These are phyloP conservation scores for Microcebus ravelobensis DNA, from an alignment of 2,113 vertebrate genomes.

Conservation along the genomic window DNA sequence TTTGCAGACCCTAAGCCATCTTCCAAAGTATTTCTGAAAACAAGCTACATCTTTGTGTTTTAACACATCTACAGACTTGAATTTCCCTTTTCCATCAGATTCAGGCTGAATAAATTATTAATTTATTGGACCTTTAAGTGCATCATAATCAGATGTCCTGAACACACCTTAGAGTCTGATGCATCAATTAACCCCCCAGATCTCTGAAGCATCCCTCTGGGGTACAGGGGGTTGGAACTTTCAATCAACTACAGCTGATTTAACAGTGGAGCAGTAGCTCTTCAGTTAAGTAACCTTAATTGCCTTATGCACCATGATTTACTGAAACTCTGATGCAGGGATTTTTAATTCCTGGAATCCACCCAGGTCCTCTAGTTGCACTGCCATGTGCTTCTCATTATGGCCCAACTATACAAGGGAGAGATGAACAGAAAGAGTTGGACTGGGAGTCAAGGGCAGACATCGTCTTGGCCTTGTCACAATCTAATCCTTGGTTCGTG, in stretches of 20 bases:
- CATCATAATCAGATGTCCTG: neutral
- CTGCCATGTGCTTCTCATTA: conserved; percentile 57
- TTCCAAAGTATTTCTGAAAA: conserved; percentile 18
- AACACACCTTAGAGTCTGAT: neutral
- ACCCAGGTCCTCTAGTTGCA: neutral
- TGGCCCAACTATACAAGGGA: neutral
- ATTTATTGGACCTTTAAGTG: neutral
- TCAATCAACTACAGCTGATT: neutral
- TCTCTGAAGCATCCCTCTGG: neutral
- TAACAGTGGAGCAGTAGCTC: neutral
- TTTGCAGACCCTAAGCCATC: neutral
- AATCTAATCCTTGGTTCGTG: conserved; percentile 6
- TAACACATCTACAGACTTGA: neutral
- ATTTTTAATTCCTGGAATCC: conserved; percentile 58
- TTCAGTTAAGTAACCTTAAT: neutral
- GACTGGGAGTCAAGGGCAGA: neutral
- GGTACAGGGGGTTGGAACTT: neutral
- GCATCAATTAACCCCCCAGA: neutral
- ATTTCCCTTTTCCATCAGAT: neutral
- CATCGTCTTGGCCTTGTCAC: neutral
- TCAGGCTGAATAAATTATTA: conserved; percentile 34
- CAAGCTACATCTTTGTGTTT: neutral
- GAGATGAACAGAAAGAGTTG: neutral
- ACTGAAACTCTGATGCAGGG: conserved; percentile 47
- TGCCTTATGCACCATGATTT: conserved; percentile 31